phyloP scores from a whole-genome alignment of 2,113 vertebrate species.

The Scomber japonicus region DNA sequence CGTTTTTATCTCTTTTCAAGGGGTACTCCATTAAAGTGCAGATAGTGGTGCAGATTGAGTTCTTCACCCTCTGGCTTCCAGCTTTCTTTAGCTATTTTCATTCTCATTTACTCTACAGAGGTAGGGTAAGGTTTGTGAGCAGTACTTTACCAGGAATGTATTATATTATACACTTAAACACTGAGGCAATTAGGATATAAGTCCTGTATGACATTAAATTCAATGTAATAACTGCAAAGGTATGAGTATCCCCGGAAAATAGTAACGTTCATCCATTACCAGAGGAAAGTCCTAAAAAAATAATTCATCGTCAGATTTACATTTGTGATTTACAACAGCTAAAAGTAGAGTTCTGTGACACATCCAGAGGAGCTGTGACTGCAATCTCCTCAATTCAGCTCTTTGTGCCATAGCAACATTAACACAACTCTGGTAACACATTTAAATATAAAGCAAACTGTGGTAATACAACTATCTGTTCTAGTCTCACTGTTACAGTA shows the following conservation, averaged over 20 bases:
- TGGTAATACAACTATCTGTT: not conserved
- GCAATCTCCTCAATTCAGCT: not conserved
- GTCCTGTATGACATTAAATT: too few species aligned
- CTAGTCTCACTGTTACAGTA: not conserved
- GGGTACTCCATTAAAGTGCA: constrained; percentile 10
- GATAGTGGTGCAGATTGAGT: constrained; percentile 4
- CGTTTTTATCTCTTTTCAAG: not conserved
- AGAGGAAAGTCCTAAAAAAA: too few species aligned
- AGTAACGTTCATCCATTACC: too few species aligned
- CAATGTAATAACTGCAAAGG: too few species aligned
- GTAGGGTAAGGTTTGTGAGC: constrained; percentile 15
- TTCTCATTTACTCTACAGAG: constrained; percentile 35
- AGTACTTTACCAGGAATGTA: constrained; percentile 24
- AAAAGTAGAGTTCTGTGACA: too few species aligned
- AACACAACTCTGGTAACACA: not conserved
- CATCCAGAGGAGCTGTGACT: not conserved
- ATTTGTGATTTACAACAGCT: too few species aligned
- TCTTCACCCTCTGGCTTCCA: constrained; percentile 14
- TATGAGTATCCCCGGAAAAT: too few species aligned
- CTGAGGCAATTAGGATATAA: too few species aligned
- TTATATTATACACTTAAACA: too few species aligned
- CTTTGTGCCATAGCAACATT: not conserved
- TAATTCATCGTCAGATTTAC: too few species aligned
- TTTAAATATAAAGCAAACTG: not conserved
- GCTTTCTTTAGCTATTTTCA: constrained; percentile 31